Conservation (phyloP, 2,113 vertebrate genomes). For the Dasyprocta punctata region DNA sequence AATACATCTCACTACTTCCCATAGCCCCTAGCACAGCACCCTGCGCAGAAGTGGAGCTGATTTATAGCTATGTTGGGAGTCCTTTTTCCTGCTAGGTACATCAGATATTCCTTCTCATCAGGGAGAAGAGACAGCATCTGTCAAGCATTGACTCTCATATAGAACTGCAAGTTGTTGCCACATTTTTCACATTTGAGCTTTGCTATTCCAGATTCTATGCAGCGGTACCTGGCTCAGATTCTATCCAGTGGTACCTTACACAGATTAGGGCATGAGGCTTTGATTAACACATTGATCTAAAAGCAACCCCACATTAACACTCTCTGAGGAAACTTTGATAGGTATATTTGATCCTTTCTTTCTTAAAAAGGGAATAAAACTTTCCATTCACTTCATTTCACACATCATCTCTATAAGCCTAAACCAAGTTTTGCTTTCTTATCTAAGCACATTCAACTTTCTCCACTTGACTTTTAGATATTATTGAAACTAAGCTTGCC, state of each 20-base stretch:
- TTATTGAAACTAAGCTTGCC: background rate
- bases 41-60: background rate
- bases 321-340: background rate
- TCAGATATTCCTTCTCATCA: background rate
- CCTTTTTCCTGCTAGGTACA: background rate
- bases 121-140: background rate
- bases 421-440: slow-evolving; percentile 35
- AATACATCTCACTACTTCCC: background rate
- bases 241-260: background rate
- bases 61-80: background rate
- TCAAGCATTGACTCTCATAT: background rate
- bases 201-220: slow-evolving; percentile 9
- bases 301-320: background rate
- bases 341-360: background rate
- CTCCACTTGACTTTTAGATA: background rate
- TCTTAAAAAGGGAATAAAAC: slow-evolving; percentile 10
- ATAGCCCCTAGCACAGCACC: background rate
- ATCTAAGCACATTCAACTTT: background rate
- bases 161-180: background rate
- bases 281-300: slow-evolving; percentile 1
- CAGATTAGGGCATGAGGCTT: background rate
- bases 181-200: slow-evolving; percentile 24
- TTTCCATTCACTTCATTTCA: background rate
- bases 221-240: background rate
- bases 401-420: background rate